Percentiles rank a stretch among this genome's conserved stretches.
phyloP scores from a whole-genome alignment of 2,113 vertebrate species.

The Gnathonemus longibarbis region DNA sequence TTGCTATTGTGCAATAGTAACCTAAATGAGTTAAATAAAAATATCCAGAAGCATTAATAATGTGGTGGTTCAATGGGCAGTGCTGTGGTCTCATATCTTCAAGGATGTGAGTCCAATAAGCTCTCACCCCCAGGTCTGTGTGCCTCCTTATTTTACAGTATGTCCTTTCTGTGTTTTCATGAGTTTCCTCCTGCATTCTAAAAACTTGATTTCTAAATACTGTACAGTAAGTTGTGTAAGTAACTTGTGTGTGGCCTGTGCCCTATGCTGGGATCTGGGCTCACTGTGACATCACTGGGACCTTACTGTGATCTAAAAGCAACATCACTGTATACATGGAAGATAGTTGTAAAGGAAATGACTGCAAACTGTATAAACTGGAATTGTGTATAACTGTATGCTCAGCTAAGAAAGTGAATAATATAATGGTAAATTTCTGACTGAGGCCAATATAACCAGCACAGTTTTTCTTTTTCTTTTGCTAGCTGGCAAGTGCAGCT shows the following conservation, averaged over 20 bases:
- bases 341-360: neutral
- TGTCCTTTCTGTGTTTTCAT: neutral
- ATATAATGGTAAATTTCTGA: neutral
- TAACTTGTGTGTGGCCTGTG: neutral
- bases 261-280: neutral
- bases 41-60: neutral
- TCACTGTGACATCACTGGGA: neutral
- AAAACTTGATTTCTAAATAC: neutral
- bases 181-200: neutral
- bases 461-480: neutral
- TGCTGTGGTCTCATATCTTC: neutral
- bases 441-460: neutral
- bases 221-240: too few relatives aligned
- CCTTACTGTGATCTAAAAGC: too few relatives aligned
- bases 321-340: neutral
- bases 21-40: neutral
- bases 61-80: neutral
- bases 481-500: neutral
- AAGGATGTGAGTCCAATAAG: neutral
- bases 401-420: neutral
- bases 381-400: neutral
- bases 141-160: neutral
- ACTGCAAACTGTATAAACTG: neutral
- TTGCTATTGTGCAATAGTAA: neutral
- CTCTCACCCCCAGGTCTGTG: neutral